These are phyloP conservation scores for Benitochromis conjunctus DNA, from an alignment of 2,113 vertebrate genomes.

Conservation along the genomic window DNA sequence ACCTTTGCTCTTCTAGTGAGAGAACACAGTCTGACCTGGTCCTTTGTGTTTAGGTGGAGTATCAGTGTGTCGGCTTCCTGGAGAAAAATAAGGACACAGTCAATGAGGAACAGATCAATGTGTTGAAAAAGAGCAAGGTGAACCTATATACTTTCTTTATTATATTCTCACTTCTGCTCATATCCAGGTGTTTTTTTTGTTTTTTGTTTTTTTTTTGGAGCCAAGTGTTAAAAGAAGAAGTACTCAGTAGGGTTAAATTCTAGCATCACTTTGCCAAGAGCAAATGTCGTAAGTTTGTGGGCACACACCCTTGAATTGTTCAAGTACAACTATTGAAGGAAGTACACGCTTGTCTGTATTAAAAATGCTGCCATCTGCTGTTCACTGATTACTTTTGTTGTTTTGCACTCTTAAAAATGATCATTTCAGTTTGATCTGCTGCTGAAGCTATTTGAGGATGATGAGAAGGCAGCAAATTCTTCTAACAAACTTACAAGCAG, in stretches of 20 bases:
- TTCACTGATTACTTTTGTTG: background rate
- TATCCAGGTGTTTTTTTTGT: accelerated
- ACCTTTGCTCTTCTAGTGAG: background rate
- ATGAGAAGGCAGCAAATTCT: slow-evolving; percentile 74
- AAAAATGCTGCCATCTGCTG: slow-evolving; percentile 61
- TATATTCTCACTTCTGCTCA: background rate
- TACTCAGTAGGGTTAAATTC: background rate
- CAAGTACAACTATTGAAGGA: slow-evolving; percentile 43
- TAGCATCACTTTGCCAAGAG: background rate
- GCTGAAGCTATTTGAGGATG: slow-evolving; percentile 85
- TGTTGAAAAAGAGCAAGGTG: slow-evolving; percentile 94
- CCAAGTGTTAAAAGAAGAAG: background rate
- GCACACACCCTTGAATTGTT: slow-evolving; percentile 53
- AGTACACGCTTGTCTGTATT: background rate
- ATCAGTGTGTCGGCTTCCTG: slow-evolving; percentile 93
- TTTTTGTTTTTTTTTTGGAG: background rate
- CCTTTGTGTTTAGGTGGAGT: slow-evolving; percentile 84
- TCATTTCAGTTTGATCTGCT: slow-evolving; percentile 84
- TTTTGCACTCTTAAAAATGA: background rate
- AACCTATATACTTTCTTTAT: slow-evolving; percentile 4
- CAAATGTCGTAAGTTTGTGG: background rate
- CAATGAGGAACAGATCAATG: slow-evolving; percentile 94
- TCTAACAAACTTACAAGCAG: slow-evolving; percentile 64
- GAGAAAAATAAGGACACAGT: slow-evolving; percentile 99
- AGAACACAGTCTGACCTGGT: background rate